Conservation (phyloP, 2,797 vertebrate genomes). For the Babyrousa celebensis region DNA sequence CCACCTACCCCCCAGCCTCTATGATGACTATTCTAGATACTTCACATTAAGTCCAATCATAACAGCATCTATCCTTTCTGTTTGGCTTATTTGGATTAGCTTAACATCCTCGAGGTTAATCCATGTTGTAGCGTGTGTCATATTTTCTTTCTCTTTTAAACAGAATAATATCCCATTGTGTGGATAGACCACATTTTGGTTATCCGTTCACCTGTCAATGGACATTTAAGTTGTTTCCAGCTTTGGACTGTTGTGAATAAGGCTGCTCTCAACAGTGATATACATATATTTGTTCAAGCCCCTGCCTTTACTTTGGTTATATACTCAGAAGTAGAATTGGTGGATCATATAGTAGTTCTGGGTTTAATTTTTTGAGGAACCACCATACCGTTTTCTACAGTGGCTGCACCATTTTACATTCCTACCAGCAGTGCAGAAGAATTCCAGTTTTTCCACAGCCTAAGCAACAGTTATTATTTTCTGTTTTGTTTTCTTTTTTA, state of each 20-base stretch:
- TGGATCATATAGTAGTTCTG: background rate
- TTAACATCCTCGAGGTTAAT: background rate
- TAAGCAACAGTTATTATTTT: background rate
- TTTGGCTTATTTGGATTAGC: background rate
- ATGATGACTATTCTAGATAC: background rate
- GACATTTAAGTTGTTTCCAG: background rate
- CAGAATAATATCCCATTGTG: background rate
- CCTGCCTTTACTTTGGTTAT: background rate
- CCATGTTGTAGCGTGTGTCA: no score
- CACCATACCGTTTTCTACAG: no score
- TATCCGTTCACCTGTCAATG: background rate
- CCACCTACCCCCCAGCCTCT: no score
- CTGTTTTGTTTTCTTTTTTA: conserved; percentile 2
- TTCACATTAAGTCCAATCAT: background rate
- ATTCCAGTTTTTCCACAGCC: no score
- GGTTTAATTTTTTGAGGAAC: background rate
- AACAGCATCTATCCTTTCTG: background rate
- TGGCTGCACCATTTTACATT: no score
- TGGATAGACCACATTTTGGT: background rate
- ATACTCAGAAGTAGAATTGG: background rate
- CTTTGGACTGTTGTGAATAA: no score
- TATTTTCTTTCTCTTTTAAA: background rate
- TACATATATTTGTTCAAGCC: background rate
- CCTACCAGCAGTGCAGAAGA: no score
- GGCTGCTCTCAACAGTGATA: no score